These are phyloP conservation scores for Neodon shergylaensis DNA, from an alignment of 2,113 vertebrate genomes.

Conservation along the genomic window DNA sequence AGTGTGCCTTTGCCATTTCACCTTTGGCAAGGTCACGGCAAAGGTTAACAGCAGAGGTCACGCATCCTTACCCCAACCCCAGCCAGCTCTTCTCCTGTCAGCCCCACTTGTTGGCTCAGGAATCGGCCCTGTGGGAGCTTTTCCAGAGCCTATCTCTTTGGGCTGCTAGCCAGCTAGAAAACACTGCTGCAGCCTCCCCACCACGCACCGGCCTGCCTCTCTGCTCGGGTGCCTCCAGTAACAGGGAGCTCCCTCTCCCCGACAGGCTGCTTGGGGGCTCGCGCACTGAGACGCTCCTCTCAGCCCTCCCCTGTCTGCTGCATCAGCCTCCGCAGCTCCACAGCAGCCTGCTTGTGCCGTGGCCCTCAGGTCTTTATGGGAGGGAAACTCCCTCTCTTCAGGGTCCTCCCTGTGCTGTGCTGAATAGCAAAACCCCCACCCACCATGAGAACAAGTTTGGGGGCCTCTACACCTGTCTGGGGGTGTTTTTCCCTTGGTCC, in stretches of 20 bases:
- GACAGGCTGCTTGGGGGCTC: not conserved
- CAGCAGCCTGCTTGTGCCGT: not conserved
- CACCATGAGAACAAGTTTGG: not conserved
- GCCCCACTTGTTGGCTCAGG: not conserved
- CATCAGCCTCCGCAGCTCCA: not conserved
- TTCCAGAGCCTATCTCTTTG: conserved; percentile 31
- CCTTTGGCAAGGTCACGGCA: not conserved
- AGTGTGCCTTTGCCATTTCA: conserved; percentile 9
- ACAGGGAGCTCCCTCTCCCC: conserved; percentile 16
- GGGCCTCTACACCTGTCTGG: not conserved
- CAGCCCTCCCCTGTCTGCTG: not conserved
- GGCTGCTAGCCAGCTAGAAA: conserved; percentile 25
- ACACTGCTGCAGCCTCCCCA: not conserved
- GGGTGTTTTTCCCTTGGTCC: not conserved
- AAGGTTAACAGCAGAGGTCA: not conserved
- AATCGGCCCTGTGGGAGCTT: not conserved
- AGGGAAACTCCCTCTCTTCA: not conserved
- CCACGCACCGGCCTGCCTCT: not conserved
- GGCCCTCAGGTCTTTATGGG: conserved; percentile 12
- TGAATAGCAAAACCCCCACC: not conserved
- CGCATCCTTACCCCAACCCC: not conserved
- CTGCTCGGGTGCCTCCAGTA: conserved; percentile 46
- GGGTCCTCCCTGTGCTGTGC: not conserved
- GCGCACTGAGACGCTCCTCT: not conserved
- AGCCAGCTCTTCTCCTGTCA: not conserved